Conservation (phyloP, 2,113 vertebrate genomes). For the Falcunculus frontatus region DNA sequence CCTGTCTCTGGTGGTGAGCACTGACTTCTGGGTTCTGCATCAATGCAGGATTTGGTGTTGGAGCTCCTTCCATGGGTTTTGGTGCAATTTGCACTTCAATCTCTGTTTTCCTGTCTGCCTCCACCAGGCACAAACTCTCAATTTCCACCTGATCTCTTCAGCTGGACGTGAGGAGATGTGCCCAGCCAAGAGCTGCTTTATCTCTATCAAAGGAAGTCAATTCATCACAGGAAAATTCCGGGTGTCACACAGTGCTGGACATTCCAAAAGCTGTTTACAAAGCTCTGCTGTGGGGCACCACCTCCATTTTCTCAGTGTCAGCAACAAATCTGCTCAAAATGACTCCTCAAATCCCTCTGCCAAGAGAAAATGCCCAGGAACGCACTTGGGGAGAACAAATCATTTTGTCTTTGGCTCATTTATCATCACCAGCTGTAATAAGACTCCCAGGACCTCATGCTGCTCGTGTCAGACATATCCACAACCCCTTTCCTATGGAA, state of each 20-base stretch:
- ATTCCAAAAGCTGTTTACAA: not conserved
- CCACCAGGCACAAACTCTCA: not conserved
- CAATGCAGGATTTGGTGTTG: fast-evolving
- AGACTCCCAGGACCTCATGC: not conserved
- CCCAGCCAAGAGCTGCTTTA: not conserved
- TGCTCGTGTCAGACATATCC: not conserved
- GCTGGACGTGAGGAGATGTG: not conserved
- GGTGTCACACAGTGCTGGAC: not conserved
- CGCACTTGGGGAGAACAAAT: not conserved
- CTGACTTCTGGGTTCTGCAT: not conserved
- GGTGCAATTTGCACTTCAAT: not conserved
- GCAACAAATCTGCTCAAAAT: not conserved
- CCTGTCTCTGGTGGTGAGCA: not conserved
- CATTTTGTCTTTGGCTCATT: not conserved
- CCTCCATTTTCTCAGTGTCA: constrained; percentile 4
- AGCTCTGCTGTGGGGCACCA: not conserved
- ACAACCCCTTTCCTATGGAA: not conserved
- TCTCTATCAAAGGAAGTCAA: not conserved
- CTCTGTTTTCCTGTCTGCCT: not conserved
- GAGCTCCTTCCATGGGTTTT: not conserved
- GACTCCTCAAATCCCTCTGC: not conserved
- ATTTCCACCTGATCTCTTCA: not conserved
- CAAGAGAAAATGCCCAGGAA: not conserved
- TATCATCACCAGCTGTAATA: not conserved
- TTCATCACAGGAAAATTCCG: not conserved